These are phyloP conservation scores for Actenoides hombroni DNA, from an alignment of 2,113 vertebrate genomes.

Conservation along the genomic window DNA sequence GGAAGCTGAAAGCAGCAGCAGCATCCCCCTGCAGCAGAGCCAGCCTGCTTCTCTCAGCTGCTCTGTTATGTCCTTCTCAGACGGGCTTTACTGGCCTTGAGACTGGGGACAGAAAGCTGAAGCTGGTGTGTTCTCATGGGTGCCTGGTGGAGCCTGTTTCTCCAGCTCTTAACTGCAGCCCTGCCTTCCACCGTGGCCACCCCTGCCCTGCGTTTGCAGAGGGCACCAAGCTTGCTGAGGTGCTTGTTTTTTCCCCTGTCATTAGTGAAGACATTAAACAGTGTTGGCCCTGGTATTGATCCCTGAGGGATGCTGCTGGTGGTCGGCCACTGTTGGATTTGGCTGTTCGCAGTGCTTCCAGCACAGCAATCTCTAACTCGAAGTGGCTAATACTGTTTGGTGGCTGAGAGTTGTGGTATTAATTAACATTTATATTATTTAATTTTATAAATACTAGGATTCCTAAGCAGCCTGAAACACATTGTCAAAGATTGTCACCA, in stretches of 20 bases:
- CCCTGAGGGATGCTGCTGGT: not conserved
- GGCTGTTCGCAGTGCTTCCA: not conserved
- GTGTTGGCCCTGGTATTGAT: not conserved
- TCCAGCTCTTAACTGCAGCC: not conserved
- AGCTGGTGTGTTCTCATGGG: fast-evolving
- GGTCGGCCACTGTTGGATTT: not conserved
- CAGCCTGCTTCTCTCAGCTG: not conserved
- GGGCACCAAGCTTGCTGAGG: not conserved
- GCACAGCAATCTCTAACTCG: not conserved
- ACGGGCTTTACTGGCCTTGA: not conserved
- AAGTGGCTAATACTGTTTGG: not conserved
- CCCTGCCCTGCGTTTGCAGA: fast-evolving
- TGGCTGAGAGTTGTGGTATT: not conserved
- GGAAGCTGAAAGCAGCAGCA: not conserved
- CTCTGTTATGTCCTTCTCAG: fast-evolving
- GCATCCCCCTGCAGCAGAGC: not conserved
- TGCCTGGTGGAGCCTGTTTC: not conserved
- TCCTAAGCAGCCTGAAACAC: not conserved
- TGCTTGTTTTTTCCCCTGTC: not conserved
- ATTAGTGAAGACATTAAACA: not conserved
- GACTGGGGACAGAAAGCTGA: fast-evolving
- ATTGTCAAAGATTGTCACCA: not conserved
- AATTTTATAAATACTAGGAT: not conserved
- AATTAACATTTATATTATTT: not conserved
- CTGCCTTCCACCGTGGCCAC: fast-evolving